Conservation (phyloP, 2,888 invertebrate genomes). For the Cosmorhoe ocellata region DNA sequence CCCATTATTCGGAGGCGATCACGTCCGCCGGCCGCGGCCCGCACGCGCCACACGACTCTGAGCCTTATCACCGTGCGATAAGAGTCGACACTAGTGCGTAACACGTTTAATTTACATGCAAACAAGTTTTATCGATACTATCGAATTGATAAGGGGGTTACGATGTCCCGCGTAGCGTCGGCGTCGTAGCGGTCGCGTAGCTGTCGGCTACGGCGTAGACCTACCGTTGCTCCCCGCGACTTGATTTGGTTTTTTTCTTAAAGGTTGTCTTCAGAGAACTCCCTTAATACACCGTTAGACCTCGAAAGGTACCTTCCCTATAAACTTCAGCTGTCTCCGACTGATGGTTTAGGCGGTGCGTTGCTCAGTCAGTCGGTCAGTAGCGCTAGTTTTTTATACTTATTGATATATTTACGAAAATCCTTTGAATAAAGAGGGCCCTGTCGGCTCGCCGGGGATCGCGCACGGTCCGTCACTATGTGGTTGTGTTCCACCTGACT, state of each 20-base stretch:
- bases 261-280: no score
- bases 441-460: no score
- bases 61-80: conserved; percentile 25
- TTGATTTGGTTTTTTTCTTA: conserved; percentile 6
- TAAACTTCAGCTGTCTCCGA: no score
- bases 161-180: conserved; percentile 16
- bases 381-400: no score
- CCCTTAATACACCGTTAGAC: no score
- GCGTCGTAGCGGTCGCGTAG: conserved; percentile 13
- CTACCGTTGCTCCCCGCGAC: background rate
- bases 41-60: conserved; percentile 5
- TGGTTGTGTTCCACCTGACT: no score
- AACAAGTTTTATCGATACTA: conserved; percentile 36
- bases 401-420: no score
- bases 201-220: conserved; percentile 6
- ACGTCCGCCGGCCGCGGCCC: conserved; percentile 27
- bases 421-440: no score
- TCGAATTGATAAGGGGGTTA: conserved; percentile 34
- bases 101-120: conserved; percentile 36
- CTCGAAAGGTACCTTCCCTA: no score
- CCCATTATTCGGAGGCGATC: conserved; percentile 24
- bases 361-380: no score
- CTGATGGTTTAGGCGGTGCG: no score
- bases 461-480: no score
- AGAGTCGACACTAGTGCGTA: conserved; percentile 1